Conservation (phyloP, 1,140 invertebrate species). For the Rhagoletis pomonella region DNA sequence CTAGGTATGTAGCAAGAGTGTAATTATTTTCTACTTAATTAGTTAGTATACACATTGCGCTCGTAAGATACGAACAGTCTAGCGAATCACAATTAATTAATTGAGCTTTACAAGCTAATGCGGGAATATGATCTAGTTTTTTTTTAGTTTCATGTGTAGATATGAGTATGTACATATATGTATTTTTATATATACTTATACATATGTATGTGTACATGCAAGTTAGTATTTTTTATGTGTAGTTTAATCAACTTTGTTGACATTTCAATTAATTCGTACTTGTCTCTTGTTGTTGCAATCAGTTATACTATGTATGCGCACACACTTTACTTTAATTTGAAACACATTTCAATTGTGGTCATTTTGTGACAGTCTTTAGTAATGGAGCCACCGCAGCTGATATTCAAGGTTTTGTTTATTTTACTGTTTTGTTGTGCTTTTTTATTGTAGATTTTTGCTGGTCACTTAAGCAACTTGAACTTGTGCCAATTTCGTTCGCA, state of each 20-base stretch:
- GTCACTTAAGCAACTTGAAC: slow-evolving; percentile 14
- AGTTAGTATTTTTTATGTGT: too few relatives aligned
- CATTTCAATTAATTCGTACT: slow-evolving; percentile 14
- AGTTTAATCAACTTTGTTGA: background rate
- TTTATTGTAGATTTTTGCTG: background rate
- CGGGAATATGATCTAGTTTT: too few relatives aligned
- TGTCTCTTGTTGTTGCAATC: slow-evolving; percentile 21
- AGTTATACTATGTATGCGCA: background rate
- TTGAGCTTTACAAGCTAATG: too few relatives aligned
- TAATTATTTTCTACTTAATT: too few relatives aligned
- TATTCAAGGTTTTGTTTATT: slow-evolving; percentile 19
- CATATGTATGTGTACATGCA: too few relatives aligned
- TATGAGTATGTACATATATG: too few relatives aligned
- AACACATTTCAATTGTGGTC: slow-evolving; percentile 18
- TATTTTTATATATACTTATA: too few relatives aligned
- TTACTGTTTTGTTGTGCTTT: background rate
- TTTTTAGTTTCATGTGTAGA: too few relatives aligned
- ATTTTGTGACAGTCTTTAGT: background rate
- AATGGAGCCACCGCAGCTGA: background rate
- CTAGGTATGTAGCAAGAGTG: too few relatives aligned
- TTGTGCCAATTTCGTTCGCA: slow-evolving; percentile 39
- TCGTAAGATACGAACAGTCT: too few relatives aligned
- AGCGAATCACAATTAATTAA: too few relatives aligned
- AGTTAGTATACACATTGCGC: too few relatives aligned
- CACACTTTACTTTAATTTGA: background rate